These are phyloP conservation scores for Eulemur mongoz DNA, from an alignment of 2,797 vertebrate genomes.

Conservation along the genomic window DNA sequence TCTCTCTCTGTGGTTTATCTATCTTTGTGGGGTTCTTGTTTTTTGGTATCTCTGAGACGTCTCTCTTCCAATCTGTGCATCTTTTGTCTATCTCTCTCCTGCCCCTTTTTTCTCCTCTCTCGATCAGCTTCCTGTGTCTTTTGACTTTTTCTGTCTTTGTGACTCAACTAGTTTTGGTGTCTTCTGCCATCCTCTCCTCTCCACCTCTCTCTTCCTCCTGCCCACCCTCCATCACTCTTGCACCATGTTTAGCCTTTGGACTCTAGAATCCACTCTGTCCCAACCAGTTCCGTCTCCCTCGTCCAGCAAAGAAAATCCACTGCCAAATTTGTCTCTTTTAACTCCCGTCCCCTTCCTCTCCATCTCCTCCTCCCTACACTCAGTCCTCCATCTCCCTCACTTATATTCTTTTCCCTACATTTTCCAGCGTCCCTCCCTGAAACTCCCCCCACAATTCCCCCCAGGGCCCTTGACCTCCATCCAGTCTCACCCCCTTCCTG, in stretches of 20 bases:
- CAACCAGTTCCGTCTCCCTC: background rate
- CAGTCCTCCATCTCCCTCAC: rapidly evolving
- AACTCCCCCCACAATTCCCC: background rate
- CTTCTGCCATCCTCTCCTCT: no score
- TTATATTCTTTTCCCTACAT: background rate
- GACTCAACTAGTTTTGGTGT: background rate
- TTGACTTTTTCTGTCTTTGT: background rate
- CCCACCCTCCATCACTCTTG: background rate
- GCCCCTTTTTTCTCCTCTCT: background rate
- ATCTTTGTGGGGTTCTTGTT: background rate
- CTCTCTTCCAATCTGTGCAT: background rate
- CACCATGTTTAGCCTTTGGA: background rate
- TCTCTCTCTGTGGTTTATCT: background rate
- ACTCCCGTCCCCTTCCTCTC: background rate
- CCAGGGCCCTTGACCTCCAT: background rate
- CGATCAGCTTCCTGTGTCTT: background rate
- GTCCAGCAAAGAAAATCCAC: background rate
- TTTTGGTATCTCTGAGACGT: background rate
- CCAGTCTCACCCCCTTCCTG: background rate
- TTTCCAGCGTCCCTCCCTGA: background rate
- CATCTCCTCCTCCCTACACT: rapidly evolving
- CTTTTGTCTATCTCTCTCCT: background rate
- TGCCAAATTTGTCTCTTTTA: background rate
- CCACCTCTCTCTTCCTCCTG: background rate
- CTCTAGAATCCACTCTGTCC: background rate